Evolutionary conservation across 1,140 invertebrate genomes (phyloP).

Genomic region (Platyscapa corneri): DNA sequence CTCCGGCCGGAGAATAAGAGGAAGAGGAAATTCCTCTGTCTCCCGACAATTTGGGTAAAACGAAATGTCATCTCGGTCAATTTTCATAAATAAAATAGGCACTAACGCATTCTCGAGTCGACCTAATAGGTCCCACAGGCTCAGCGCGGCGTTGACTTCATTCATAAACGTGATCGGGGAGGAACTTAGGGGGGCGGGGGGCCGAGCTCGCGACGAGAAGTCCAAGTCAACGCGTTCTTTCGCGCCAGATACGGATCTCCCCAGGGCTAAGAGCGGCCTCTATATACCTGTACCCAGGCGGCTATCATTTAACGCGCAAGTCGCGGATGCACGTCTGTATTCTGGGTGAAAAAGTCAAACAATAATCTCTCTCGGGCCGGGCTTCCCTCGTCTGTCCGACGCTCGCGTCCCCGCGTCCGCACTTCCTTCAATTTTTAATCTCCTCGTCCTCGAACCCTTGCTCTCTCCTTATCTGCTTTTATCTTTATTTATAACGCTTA

Average conservation of each 20-base stretch:
- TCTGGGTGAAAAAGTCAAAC: neutral
- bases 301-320: constrained; percentile 44
- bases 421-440: too few species aligned
- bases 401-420: neutral
- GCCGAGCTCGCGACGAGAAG: constrained; percentile 49
- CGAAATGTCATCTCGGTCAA: constrained; percentile 15
- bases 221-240: constrained; percentile 58
- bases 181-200: neutral
- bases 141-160: constrained; percentile 8
- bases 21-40: neutral
- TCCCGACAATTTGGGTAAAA: neutral
- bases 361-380: neutral
- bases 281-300: neutral
- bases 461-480: constrained; percentile 21
- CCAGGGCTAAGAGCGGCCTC: neutral
- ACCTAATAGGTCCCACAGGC: constrained; percentile 7
- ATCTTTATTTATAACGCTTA: constrained; percentile 38
- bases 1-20: neutral
- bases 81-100: constrained; percentile 46
- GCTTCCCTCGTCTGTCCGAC: neutral
- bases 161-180: constrained; percentile 32
- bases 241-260: constrained; percentile 58
- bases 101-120: neutral
- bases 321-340: neutral
- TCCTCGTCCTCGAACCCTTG: neutral